Evolutionary conservation across 2,113 vertebrate genomes (phyloP), one percentile per base, ranked within the genome.

Genomic region (Hoplias malabaricus): DNA sequence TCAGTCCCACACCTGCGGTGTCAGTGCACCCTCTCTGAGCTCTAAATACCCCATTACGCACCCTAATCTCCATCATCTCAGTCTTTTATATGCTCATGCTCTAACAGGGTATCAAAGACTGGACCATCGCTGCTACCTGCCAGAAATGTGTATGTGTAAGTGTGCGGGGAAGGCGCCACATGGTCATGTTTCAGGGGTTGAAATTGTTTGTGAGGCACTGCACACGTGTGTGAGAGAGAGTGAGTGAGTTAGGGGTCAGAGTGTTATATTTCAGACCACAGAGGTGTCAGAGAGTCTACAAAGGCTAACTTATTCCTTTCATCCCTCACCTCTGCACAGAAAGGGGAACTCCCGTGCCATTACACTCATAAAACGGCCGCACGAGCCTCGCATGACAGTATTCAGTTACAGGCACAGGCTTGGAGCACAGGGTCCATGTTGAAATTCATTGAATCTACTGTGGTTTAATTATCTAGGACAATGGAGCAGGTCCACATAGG

Each of bases 1-100:
- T 90, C 89, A 86, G 25, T 81, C 78, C 72, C 87, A 86, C 91
- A 93, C 90, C 91, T 92, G 91, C 87, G 79, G 82, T 88, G 85
- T 90, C 85, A 82, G 67, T 50, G 36, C 84, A 83, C 69, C 85
- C 74, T 21, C 85, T 84, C 82, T 83, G 68, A 77, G 42, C 31
- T 59, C 13, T 86, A 88, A 90, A 86, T 73, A 86, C 84, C 87
- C 87, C 85, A 85, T 90, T 89, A 90, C 86, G 82, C 85, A 84
- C 85, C 82, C 84, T 91, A 90, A 91, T 91, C 88, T 84, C 83
- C 80, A 80, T 77, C 82, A 77, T 82, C 80, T 75, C 83, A 77
- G 79, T 69, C 90, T 85, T 89, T 89, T 87, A 88, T 77, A 83
- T 82, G 79, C 56, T 66, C 73, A 78, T 80, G 83, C 88, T 87